These are phyloP conservation scores for Achlya flavicornis DNA, from an alignment of 2,888 invertebrate genomes.

Conservation along the genomic window DNA sequence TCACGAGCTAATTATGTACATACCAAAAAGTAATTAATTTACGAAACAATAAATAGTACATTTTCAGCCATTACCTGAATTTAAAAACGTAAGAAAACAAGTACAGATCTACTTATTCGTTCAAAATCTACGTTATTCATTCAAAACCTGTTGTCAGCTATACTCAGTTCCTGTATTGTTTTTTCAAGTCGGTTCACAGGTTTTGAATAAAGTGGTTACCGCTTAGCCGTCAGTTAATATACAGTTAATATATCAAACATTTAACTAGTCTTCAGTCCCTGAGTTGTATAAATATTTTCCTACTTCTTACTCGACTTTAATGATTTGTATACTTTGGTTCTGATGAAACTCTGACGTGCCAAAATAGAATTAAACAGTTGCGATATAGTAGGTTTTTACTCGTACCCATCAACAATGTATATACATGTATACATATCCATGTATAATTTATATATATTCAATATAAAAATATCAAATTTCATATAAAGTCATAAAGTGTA, in stretches of 20 bases:
- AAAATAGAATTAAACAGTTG: constrained; percentile 84
- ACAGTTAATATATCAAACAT: constrained; percentile 83
- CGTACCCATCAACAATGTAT: constrained; percentile 84
- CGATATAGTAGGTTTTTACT: constrained; percentile 81
- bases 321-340: constrained; percentile 84
- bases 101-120: constrained; percentile 67
- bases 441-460: constrained; percentile 84
- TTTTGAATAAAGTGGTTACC: constrained; percentile 79
- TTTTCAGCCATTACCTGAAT: constrained; percentile 66
- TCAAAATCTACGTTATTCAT: constrained; percentile 77
- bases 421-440: constrained; percentile 84
- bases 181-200: constrained; percentile 75
- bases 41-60: constrained; percentile 60
- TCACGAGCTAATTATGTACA: constrained; percentile 63
- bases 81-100: constrained; percentile 48
- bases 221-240: constrained; percentile 80
- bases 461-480: constrained; percentile 84
- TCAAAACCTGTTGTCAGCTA: constrained; percentile 80
- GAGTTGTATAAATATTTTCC: constrained; percentile 83
- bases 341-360: constrained; percentile 83
- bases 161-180: constrained; percentile 75
- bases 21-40: constrained; percentile 59
- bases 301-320: constrained; percentile 83
- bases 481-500: constrained; percentile 85
- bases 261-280: constrained; percentile 84